A percentile compares a stretch with the other conserved stretches of the same genome.
These are phyloP conservation scores for Antennarius maculatus DNA, from an alignment of 2,797 vertebrate species.

Conservation along the genomic window DNA sequence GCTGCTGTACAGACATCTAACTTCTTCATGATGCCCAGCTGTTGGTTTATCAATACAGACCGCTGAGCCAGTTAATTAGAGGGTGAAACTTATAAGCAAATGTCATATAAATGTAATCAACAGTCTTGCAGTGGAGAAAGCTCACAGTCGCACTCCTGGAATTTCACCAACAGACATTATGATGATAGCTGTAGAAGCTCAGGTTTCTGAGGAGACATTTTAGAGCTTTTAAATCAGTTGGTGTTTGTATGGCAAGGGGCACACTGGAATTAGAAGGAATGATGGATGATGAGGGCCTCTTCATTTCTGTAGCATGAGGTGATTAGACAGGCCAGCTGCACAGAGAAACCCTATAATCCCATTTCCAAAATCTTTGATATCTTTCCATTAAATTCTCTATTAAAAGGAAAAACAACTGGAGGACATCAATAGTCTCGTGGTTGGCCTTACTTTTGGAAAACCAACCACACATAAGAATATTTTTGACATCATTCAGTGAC, in stretches of 20 bases:
- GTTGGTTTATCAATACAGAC: constrained; percentile 58
- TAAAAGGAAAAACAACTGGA: constrained; percentile 46
- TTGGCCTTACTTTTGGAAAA: constrained; percentile 32
- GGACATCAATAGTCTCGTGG: constrained; percentile 41
- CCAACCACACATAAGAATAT: constrained; percentile 30
- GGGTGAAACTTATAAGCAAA: constrained; percentile 42
- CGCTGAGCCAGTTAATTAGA: constrained; percentile 63
- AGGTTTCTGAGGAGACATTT: constrained; percentile 42
- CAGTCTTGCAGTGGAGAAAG: constrained; percentile 38
- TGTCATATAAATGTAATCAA: constrained; percentile 53
- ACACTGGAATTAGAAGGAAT: constrained; percentile 62
- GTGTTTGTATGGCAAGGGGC: constrained; percentile 32
- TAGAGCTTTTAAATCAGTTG: constrained; percentile 45
- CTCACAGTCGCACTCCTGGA: constrained; percentile 36
- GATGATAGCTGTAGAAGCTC: constrained; percentile 27
- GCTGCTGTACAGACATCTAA: constrained; percentile 49
- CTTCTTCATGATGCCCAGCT: constrained; percentile 56
- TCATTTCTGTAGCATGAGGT: constrained; percentile 62
- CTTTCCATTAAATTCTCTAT: constrained; percentile 67
- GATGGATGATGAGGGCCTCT: constrained; percentile 66
- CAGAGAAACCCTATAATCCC: constrained; percentile 61
- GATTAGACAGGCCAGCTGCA: constrained; percentile 69
- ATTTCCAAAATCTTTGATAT: constrained; percentile 68
- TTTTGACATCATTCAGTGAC: constrained; percentile 56
- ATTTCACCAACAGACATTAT: constrained; percentile 43